These are phyloP conservation scores for Odontocolon sp. DNA, from an alignment of 2,888 invertebrate genomes.

Conservation along the genomic window DNA sequence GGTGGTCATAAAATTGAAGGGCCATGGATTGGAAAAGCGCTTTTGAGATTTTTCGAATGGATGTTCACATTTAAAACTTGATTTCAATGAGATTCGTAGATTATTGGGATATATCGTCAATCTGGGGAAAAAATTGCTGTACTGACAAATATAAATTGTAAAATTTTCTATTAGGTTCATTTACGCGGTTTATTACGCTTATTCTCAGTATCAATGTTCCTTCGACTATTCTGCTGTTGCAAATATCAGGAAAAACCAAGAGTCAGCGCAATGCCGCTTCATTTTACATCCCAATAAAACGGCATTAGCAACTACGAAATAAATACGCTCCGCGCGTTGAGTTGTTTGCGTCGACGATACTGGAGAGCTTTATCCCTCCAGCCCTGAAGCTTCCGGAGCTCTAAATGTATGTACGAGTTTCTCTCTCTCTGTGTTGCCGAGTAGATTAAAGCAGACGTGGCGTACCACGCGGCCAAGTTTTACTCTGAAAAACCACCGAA, in stretches of 20 bases:
- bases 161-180: conserved; percentile 23
- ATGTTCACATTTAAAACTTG: no score
- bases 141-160: neutral
- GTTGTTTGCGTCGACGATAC: conserved; percentile 69
- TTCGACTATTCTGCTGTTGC: conserved; percentile 25
- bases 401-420: conserved; percentile 32
- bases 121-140: no score
- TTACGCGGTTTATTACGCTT: neutral
- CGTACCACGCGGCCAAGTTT: conserved; percentile 45
- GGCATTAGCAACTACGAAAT: conserved; percentile 73
- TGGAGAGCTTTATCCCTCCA: conserved; percentile 52
- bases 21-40: no score
- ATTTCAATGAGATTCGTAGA: no score
- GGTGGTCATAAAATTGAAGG: no score
- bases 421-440: no score
- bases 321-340: conserved; percentile 68
- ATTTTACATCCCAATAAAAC: conserved; percentile 76
- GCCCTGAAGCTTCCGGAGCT: neutral
- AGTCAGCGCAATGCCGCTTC: conserved; percentile 71
- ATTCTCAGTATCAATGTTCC: conserved; percentile 22
- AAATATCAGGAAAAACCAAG: conserved; percentile 63
- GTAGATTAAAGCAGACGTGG: conserved; percentile 72
- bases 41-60: no score
- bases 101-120: neutral
- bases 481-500: conserved; percentile 39